A percentile compares a stretch with the other conserved stretches of the same genome.
phyloP scores from a whole-genome alignment of 2,888 invertebrate genomes.

The Cinara cedri region DNA sequence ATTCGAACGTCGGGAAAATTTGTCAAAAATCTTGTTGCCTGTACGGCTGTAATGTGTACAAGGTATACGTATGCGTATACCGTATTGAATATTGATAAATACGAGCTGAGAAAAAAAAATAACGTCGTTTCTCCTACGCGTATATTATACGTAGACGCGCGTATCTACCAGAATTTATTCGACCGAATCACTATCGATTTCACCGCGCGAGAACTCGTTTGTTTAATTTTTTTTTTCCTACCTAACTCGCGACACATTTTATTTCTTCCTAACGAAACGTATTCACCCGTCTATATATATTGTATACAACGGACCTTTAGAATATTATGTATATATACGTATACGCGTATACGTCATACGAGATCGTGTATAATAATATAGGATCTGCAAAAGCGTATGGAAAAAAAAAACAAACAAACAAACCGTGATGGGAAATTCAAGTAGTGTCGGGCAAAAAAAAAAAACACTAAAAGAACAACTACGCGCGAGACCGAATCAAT shows the following conservation, averaged over 20 bases:
- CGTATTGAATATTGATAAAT: neutral
- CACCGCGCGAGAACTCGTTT: constrained; percentile 41
- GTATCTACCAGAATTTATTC: constrained; percentile 8
- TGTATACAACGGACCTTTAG: constrained; percentile 3
- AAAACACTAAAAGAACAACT: constrained; percentile 3
- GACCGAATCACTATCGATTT: constrained; percentile 53
- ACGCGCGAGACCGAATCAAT: constrained; percentile 29
- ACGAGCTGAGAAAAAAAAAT: constrained; percentile 23
- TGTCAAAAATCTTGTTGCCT: constrained; percentile 35
- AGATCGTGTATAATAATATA: too few species aligned
- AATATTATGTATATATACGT: neutral
- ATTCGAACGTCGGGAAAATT: constrained; percentile 41
- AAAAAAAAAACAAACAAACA: neutral
- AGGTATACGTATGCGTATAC: neutral
- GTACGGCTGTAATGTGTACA: neutral
- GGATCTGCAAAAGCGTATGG: too few species aligned
- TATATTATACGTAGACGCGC: neutral
- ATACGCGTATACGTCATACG: neutral
- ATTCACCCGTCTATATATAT: constrained; percentile 18
- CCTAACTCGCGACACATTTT: neutral
- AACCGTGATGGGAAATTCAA: constrained; percentile 10
- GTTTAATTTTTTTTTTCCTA: constrained; percentile 19
- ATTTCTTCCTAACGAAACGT: constrained; percentile 9
- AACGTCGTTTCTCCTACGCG: neutral
- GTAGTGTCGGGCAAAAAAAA: constrained; percentile 32